A percentile compares a stretch with the other conserved stretches of the same genome.
Conservation (phyloP, 2,797 vertebrate genomes). For the Halcyon chelicuti region DNA sequence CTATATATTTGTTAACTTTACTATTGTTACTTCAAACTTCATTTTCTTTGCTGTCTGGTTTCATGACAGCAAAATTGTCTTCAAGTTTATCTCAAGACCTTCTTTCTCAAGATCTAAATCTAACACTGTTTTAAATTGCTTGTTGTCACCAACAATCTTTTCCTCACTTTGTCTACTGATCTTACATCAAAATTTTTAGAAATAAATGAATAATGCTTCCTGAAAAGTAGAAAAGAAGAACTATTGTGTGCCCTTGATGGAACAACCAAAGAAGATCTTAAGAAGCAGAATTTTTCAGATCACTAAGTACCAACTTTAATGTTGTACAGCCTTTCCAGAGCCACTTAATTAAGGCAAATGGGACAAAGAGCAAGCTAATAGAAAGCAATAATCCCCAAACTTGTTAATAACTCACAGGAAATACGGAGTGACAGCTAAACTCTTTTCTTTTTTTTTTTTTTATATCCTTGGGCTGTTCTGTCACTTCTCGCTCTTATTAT, state of each 20-base stretch:
- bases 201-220: background rate
- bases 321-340: background rate
- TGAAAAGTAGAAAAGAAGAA: background rate
- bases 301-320: background rate
- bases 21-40: background rate
- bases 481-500: conserved; percentile 45
- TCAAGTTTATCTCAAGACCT: background rate
- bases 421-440: conserved; percentile 34
- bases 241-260: background rate
- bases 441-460: background rate
- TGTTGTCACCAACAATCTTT: background rate
- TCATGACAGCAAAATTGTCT: background rate
- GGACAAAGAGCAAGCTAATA: background rate
- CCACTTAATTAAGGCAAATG: background rate
- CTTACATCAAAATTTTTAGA: background rate
- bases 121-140: background rate
- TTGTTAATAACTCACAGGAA: conserved; percentile 32
- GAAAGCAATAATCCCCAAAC: background rate
- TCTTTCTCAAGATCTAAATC: background rate
- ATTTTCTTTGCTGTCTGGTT: background rate
- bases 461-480: conserved; percentile 24
- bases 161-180: background rate
- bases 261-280: background rate
- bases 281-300: background rate
- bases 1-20: background rate